Percentiles rank a stretch among this genome's conserved stretches.
Conservation (phyloP, 1,140 invertebrate species). For the Drosophila subpulchrella region DNA sequence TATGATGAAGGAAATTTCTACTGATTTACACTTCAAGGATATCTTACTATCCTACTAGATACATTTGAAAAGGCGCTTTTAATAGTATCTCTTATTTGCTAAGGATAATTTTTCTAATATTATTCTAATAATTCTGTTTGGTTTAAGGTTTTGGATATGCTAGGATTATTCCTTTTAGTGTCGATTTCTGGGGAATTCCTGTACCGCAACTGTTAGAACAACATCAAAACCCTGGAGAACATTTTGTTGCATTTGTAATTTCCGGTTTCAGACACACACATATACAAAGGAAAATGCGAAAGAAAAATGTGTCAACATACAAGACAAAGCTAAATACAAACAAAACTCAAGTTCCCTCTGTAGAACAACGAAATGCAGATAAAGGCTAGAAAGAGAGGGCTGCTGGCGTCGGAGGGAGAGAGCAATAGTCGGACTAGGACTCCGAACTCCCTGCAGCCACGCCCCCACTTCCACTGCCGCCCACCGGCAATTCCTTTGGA, state of each 20-base stretch:
- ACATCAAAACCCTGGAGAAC: constrained; percentile 59
- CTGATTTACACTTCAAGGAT: no score
- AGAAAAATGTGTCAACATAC: constrained; percentile 73
- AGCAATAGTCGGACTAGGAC: constrained; percentile 14
- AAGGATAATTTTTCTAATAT: no score
- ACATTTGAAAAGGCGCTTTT: no score
- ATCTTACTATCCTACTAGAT: no score
- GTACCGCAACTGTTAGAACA: constrained; percentile 36
- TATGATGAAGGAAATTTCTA: no score
- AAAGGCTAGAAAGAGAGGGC: not conserved
- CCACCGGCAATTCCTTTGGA: constrained; percentile 7
- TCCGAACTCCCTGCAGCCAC: constrained; percentile 7
- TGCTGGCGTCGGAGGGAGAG: not conserved
- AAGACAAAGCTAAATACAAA: constrained; percentile 76
- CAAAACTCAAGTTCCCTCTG: constrained; percentile 66
- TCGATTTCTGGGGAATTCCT: not conserved
- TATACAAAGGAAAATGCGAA: not conserved
- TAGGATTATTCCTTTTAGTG: no score
- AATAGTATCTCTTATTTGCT: no score
- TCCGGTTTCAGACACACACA: constrained; percentile 59
- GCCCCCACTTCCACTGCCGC: not conserved
- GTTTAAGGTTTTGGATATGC: no score
- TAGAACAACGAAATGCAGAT: constrained; percentile 14
- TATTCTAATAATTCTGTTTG: no score
- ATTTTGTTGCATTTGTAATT: constrained; percentile 80